These are phyloP conservation scores for Sylvicola cinctus DNA, from an alignment of 2,888 invertebrate species.

Conservation along the genomic window DNA sequence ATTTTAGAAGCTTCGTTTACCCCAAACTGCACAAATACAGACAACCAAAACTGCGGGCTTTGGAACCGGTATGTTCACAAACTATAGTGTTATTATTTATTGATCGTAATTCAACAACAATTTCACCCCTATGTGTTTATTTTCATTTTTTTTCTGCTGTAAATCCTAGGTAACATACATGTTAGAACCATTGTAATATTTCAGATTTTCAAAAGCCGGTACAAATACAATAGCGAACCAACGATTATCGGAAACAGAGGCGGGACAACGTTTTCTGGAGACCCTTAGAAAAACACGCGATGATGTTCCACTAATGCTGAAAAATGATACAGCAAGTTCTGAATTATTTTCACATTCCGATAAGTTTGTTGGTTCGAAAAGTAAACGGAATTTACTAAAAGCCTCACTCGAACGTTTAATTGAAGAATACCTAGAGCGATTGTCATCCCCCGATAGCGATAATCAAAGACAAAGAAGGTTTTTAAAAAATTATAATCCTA, in stretches of 20 bases:
- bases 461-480: background rate
- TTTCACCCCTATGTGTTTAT: too few species aligned
- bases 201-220: too few species aligned
- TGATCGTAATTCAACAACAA: too few species aligned
- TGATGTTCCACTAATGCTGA: slow-evolving; percentile 1
- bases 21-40: slow-evolving; percentile 13
- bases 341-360: background rate
- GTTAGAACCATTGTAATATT: too few species aligned
- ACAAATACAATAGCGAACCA: slow-evolving; percentile 1
- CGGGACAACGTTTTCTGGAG: slow-evolving; percentile 13
- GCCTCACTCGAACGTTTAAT: slow-evolving; percentile 12
- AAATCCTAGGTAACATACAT: too few species aligned
- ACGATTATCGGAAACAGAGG: slow-evolving; percentile 11
- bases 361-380: slow-evolving; percentile 8
- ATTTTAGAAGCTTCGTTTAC: slow-evolving; percentile 40
- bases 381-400: slow-evolving; percentile 9
- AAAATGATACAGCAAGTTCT: too few species aligned
- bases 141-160: too few species aligned
- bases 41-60: slow-evolving; percentile 10
- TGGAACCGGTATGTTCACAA: too few species aligned
- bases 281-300: slow-evolving; percentile 10
- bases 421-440: slow-evolving; percentile 11
- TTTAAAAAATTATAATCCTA: background rate
- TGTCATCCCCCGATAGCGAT: slow-evolving; percentile 8
- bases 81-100: too few species aligned